These are phyloP conservation scores for Sinonovacula constricta DNA, from an alignment of 1,140 invertebrate genomes.

Conservation along the genomic window DNA sequence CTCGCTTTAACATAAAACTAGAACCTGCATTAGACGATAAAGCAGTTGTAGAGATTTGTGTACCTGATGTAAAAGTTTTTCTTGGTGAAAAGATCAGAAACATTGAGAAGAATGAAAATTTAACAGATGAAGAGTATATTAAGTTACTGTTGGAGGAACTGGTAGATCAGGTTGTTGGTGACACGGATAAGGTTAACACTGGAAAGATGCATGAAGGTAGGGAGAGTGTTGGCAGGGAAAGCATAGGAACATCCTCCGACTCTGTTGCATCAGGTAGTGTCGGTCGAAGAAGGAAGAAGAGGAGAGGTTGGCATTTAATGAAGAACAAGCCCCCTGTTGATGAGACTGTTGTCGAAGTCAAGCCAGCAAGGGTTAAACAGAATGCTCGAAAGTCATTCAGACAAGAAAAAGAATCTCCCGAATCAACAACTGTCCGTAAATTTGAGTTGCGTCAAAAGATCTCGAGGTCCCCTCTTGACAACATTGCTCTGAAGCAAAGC, in stretches of 20 bases:
- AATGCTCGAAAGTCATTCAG: background rate
- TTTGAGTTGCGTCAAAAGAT: constrained; percentile 60
- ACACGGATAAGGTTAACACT: background rate
- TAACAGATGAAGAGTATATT: constrained; percentile 13
- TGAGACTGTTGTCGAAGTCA: background rate
- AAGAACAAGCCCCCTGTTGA: background rate
- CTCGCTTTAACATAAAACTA: too few relatives aligned
- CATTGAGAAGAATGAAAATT: background rate
- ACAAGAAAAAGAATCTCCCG: constrained; percentile 9
- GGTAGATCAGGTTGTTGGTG: constrained; percentile 10
- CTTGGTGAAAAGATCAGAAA: constrained; percentile 7
- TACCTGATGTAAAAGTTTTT: constrained; percentile 19
- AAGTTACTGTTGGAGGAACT: constrained; percentile 26
- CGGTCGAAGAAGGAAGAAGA: background rate
- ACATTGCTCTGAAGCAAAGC: constrained; percentile 63
- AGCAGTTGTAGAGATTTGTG: too few relatives aligned
- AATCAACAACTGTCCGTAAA: constrained; percentile 12
- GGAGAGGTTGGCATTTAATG: background rate
- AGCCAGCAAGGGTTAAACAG: background rate
- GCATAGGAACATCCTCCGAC: background rate
- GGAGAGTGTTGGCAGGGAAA: background rate
- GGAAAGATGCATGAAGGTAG: background rate
- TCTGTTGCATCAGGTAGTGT: background rate
- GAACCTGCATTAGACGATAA: too few relatives aligned
- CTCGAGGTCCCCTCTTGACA: constrained; percentile 65